Evolutionary conservation across 2,888 invertebrate species (phyloP), one percentile per base, ranked within the genome.

Genomic region (Ceraclea dissimilis): DNA sequence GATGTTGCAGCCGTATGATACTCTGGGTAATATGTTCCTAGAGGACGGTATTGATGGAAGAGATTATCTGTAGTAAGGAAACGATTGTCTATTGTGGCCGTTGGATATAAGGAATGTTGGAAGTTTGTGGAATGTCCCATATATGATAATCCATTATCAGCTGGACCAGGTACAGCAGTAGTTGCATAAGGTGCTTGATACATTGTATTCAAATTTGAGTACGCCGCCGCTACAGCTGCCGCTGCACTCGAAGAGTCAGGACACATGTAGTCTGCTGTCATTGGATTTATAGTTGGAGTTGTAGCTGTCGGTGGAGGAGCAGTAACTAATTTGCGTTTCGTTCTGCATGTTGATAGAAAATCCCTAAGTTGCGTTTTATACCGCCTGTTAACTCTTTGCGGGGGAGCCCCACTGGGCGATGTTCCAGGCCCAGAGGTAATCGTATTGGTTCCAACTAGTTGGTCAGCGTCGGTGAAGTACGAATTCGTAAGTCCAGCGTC

Each of bases 331-430:
- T 86, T 82, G 69, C 90, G 81, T 68, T 91, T 91, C 61, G 87
- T 88, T 61, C 94, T 83, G 69, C 94, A 94, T 13, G 94, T 94
- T 16, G 94, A 93, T 1, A 94, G 75, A 70, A 95, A 94, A 74
- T 96, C 95, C 49, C 94, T 79, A 20, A 95, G 78, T 69, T 95
- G 95, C 2, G 93, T 93, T 73, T 96, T 96, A 75, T 95, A 95
- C 66, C 95, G 83, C 60, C 93, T 82, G 63, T 89, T 91, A 18
- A 91, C 88, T 64, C 92, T 79, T 53, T 88, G 89, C 1, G 90
- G 89, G 53, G 85, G 85, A 52, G 83, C 83, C 19, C 82, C 78
- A 2, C 80, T 71, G 56, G 79, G 75, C 60, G 79, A 69, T 26
- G 79, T 72, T 65, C 78, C 77, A 31, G 79, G 77, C 2, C 79